Conservation (phyloP, 2,113 vertebrate genomes). For the Monarcha castaneiventris region DNA sequence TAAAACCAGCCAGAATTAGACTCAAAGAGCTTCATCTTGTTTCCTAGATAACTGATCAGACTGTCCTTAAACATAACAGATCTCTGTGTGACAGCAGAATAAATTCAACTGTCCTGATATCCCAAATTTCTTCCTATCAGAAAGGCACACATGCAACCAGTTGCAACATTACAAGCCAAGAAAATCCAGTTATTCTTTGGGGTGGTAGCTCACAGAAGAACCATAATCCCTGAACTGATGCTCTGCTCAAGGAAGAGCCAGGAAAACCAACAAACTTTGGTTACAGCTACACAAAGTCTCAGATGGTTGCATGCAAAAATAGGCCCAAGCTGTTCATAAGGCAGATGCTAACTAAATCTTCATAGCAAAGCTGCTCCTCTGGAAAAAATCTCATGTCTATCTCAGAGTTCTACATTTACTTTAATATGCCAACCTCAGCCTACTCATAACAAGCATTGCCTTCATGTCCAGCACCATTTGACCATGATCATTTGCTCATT, state of each 20-base stretch:
- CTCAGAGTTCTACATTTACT: background rate
- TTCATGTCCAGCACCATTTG: background rate
- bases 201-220: background rate
- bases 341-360: background rate
- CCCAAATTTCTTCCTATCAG: background rate
- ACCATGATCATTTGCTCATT: background rate
- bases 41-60: background rate
- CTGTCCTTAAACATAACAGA: background rate
- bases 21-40: background rate
- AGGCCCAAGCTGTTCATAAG: constrained; percentile 5
- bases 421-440: background rate
- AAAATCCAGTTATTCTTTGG: background rate
- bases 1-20: background rate
- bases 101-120: background rate
- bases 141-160: background rate
- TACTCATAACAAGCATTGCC: background rate
- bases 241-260: background rate
- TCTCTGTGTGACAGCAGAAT: background rate
- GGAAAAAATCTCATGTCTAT: background rate
- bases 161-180: background rate
- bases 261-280: background rate
- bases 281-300: background rate
- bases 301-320: background rate
- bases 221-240: background rate
- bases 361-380: background rate